Evolutionary conservation across 2,797 vertebrate genomes (phyloP).

Genomic region (Lerista edwardsae): DNA sequence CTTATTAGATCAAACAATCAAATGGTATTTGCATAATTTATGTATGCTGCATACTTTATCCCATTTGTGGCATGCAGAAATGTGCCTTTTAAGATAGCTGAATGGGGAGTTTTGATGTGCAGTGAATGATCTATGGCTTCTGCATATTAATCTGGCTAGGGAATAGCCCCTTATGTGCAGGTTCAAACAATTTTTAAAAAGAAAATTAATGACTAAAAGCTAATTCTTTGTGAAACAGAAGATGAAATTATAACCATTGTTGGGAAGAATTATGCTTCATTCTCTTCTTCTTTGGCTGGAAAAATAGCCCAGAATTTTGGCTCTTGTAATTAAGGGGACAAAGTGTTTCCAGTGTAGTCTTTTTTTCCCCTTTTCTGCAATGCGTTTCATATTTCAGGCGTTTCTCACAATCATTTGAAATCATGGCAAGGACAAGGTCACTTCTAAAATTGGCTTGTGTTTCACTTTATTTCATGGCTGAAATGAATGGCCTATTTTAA

Average conservation of each 20-base stretch:
- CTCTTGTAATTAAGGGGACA: not conserved
- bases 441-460: conserved; percentile 17
- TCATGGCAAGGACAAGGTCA: conserved; percentile 4
- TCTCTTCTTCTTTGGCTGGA: not conserved
- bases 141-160: not conserved
- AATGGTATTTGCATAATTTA: conserved; percentile 1
- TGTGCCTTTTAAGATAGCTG: not conserved
- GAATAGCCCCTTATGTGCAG: not conserved
- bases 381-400: not conserved
- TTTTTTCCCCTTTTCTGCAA: not conserved
- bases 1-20: not conserved
- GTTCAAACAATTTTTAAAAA: not conserved
- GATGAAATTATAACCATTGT: not conserved
- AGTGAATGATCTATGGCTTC: not conserved
- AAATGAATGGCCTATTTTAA: conserved; percentile 15
- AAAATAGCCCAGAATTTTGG: not conserved
- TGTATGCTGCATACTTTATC: not conserved
- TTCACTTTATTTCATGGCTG: conserved; percentile 13
- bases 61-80: not conserved
- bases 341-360: conserved; percentile 2
- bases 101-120: not conserved
- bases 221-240: not conserved
- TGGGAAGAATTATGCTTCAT: not conserved
- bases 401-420: conserved; percentile 33
- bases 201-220: not conserved